phyloP scores from a whole-genome alignment of 2,113 vertebrate species.

The Brienomyrus longianalis region DNA sequence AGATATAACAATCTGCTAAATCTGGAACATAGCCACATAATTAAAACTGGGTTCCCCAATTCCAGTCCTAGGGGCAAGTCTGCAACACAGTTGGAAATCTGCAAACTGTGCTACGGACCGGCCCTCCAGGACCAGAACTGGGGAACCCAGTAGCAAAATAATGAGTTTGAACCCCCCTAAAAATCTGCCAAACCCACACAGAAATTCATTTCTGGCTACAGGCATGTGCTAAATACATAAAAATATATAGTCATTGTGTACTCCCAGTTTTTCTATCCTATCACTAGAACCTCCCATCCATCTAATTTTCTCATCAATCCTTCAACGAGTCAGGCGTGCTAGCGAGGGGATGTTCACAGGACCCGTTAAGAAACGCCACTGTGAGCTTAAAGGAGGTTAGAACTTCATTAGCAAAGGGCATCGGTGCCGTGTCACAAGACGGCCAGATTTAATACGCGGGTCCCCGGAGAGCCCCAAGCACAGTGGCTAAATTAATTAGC shows the following conservation, averaged over 20 bases:
- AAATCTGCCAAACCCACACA: too few species aligned
- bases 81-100: background rate
- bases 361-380: background rate
- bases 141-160: background rate
- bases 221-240: too few species aligned
- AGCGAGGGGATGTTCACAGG: background rate
- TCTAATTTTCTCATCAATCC: background rate
- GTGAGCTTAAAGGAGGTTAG: background rate
- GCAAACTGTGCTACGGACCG: background rate
- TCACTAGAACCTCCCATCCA: background rate
- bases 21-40: background rate
- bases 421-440: background rate
- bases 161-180: background rate
- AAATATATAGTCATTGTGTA: background rate
- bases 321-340: background rate
- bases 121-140: background rate
- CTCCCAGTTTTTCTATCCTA: background rate
- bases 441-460: background rate
- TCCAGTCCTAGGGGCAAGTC: background rate
- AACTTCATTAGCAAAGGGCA: constrained; percentile 11
- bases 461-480: background rate
- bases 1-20: background rate
- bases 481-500: constrained; percentile 2
- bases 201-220: too few species aligned
- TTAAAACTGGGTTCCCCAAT: background rate